Base-by-base conservation (phyloP, 1,140 invertebrate species). In the Drosophila sp. region DNA sequence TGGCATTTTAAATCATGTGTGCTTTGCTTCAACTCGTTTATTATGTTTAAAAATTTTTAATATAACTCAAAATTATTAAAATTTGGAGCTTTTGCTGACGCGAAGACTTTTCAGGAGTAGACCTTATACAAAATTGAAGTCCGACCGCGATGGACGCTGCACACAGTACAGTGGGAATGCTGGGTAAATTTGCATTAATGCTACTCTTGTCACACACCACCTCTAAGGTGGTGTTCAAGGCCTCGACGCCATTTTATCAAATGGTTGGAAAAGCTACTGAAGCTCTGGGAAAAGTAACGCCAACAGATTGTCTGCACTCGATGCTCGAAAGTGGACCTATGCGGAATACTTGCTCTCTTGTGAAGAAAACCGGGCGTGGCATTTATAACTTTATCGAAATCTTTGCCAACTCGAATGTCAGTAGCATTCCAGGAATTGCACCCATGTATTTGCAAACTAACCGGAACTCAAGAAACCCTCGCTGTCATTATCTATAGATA, bases 101-200 rank as follows among this genome's bases (percentile, higher is more conserved):
- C 18, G 16, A 36, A 9, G 51, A 27, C 27, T 61, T 14, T 43
- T 45, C 36, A 9, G 25, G 11, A 18, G n/a, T 14, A 8, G 46
- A 54, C 7, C 29, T 8, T 16, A 6, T n/a, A 1, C 13, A 11
- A 11, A 34, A 25, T 43, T 53, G 0, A 8, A 6, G n/a, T 7
- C 1, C 7, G 25, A 11, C 43, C 8, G 14, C 4, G 7, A 76
- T 63, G 73, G 73, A 84, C 1, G 1, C 2, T 2, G n/a, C 64
- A 11, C 77, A 84, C 38, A 40, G n/a, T 7, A 18, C 50, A 18
- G 59, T 84, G 36, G 80, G 76, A 0, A 38, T 76, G 11, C 7
- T 72, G 18, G 29, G 64, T 9, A 34, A 41, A 3, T 4, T 84
- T 46, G 72, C 76, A 58, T 48, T 84, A 7, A 1, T 64, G 2